Conservation (phyloP, 2,888 invertebrate genomes). For the Stomorhina lunata region DNA sequence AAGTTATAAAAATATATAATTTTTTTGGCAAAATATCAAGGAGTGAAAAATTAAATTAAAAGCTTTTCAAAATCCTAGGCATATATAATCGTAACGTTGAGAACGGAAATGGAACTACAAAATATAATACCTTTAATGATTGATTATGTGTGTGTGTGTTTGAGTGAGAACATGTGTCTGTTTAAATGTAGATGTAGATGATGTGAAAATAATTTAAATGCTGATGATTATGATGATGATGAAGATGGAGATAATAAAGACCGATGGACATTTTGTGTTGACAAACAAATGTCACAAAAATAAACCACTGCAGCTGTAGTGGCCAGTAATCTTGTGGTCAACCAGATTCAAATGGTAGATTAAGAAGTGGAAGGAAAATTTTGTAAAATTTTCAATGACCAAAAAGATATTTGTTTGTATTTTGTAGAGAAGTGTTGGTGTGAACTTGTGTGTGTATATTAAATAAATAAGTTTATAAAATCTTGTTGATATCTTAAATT, state of each 20-base stretch:
- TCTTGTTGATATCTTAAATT: conserved; percentile 17
- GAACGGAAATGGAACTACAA: no score
- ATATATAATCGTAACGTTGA: no score
- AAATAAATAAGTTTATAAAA: neutral
- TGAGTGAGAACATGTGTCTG: neutral
- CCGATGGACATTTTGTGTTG: conserved; percentile 18
- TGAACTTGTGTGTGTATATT: neutral
- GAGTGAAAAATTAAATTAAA: no score
- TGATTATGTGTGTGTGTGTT: no score
- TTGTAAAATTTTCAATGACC: neutral
- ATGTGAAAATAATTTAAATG: neutral
- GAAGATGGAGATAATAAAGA: no score
- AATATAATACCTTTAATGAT: no score
- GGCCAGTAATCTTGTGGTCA: conserved; percentile 52
- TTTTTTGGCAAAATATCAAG: no score
- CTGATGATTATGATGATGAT: neutral
- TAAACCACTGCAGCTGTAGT: conserved; percentile 42
- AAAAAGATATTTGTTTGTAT: neutral
- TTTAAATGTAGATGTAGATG: neutral
- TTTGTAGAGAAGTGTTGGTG: neutral
- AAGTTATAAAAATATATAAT: no score
- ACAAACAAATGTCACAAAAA: conserved; percentile 55
- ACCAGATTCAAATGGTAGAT: conserved; percentile 38
- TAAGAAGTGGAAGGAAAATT: no score
- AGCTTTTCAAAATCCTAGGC: no score